Evolutionary conservation across 2,888 invertebrate species (phyloP), one percentile per base, ranked within the genome.

Genomic region (Drosophila pseudotalamancana): DNA sequence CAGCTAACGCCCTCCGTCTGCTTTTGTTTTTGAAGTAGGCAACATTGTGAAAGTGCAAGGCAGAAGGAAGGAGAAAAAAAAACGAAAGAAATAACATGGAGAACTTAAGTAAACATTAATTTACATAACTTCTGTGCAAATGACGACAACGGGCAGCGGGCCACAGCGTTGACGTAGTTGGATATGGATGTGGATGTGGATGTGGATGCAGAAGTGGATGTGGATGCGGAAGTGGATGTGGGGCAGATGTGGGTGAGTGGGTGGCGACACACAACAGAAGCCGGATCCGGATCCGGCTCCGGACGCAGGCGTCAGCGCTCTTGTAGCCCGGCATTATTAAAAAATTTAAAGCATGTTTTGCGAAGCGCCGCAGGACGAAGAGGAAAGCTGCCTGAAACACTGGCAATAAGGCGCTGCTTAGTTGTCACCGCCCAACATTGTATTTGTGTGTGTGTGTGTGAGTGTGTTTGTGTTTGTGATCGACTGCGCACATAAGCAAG

Each of bases 101-200:
- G 87, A 89, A 89, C 90, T 90, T 90, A 90, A 91, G 87, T 89
- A 90, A 90, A 90, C 91, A 90, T 89, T 91, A 89, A 90, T 90
- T 90, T 91, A 89, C 90, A 90, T 90, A 90, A 91, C 90, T 90
- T 90, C 88, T 87, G 86, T 78, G 78, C 86, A 86, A 84, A 83
- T 83, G 87, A 87, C 87, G 87, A 81, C 86, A 72, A 60, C 78
- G 74, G 66, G 59, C 75, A 61, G 70, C 55, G 64, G 37, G 12
- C 35, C 35, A 35, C 27, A 18, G 12, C 46, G 53, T 14, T 34
- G 54, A 50, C 50, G 39, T 42, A 46, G 60, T 31, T 40, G 50
- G 42, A 35, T 51, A 45, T 25, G 39, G 43, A 14, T 23, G 40
- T 6, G 29, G 11, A 3, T 39, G 23, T 40, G 42, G 25, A 27